Evolutionary conservation across 1,140 invertebrate species (phyloP), one percentile per base, ranked within the genome.

Genomic region (Archivesica marissinica): DNA sequence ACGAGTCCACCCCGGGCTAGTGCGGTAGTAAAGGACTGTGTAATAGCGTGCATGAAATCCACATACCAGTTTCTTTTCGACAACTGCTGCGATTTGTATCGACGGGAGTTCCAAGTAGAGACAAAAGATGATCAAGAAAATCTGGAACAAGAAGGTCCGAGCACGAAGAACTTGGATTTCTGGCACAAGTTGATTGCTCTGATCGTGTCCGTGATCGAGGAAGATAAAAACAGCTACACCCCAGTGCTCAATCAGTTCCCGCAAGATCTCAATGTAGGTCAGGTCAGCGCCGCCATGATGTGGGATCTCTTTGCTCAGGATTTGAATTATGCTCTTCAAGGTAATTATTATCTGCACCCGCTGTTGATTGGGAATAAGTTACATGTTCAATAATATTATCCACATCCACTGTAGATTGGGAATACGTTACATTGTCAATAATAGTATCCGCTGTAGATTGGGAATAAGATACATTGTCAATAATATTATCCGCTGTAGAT

Each of bases 21-120:
- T 93, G 98, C 97, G 30, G 99, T 99, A 6, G 99, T 99, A 0
- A 99, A 99, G 94, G 99, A 99, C 94, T 99, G 99, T 95, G 99
- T 99, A 0, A 99, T 98, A 93, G 98, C 98, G 30, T 99, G 99
- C 94, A 96, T 99, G 84, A 95, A 98, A 91, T 99, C 98, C 39
- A 99, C 98, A 23, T 99, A 99, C 95, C 98, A 99, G 95, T 99
- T 99, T 94, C 95, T 99, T 23, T 99, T 99, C 94, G 98, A 99
- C 94, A 99, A 99, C 94, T 99, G 98, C 91, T 98, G 98, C 93
- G 98, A 99, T 91, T 95, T 99, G 13, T 99, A 98, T 94, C 97
- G 96, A 91, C 95, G 98, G 90, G 98, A 99, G 93, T 99, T 98
- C 94, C 85, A 86, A 35, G 54, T 83, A 0, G 97, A 98, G 95